These are phyloP conservation scores for Sapajus apella DNA, from an alignment of 2,113 vertebrate genomes.

Conservation along the genomic window DNA sequence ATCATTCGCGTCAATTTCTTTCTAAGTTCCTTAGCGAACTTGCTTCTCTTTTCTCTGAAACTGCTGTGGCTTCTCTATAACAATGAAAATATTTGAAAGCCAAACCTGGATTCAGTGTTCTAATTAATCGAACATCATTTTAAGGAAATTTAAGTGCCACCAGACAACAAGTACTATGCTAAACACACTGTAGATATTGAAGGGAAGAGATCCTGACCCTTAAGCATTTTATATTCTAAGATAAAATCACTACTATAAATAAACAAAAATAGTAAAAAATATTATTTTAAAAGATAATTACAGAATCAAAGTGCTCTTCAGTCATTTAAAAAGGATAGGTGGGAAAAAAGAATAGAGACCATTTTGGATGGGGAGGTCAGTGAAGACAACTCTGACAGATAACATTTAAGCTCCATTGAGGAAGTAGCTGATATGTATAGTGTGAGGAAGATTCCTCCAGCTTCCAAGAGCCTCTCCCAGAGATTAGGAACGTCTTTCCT, in stretches of 20 bases:
- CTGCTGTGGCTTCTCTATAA: background rate
- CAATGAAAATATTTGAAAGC: background rate
- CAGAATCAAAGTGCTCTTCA: background rate
- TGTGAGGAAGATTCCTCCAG: background rate
- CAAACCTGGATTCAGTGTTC: background rate
- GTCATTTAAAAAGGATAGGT: background rate
- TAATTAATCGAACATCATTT: background rate
- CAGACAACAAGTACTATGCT: background rate
- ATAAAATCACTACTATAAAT: background rate
- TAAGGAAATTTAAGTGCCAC: background rate
- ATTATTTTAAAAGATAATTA: background rate
- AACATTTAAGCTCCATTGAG: background rate
- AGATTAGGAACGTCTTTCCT: background rate
- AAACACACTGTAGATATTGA: background rate
- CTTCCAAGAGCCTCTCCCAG: background rate
- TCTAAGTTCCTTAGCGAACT: background rate
- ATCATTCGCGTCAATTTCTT: background rate
- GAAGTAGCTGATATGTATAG: background rate
- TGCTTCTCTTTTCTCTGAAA: background rate
- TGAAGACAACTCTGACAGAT: background rate
- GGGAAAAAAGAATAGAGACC: background rate
- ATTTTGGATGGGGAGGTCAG: background rate
- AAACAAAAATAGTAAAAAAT: background rate
- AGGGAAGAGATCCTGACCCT: background rate
- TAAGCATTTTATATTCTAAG: background rate